A percentile compares a stretch with the other conserved stretches of the same genome.
phyloP scores from a whole-genome alignment of 2,797 vertebrate species.

The Coregonus suidteri region DNA sequence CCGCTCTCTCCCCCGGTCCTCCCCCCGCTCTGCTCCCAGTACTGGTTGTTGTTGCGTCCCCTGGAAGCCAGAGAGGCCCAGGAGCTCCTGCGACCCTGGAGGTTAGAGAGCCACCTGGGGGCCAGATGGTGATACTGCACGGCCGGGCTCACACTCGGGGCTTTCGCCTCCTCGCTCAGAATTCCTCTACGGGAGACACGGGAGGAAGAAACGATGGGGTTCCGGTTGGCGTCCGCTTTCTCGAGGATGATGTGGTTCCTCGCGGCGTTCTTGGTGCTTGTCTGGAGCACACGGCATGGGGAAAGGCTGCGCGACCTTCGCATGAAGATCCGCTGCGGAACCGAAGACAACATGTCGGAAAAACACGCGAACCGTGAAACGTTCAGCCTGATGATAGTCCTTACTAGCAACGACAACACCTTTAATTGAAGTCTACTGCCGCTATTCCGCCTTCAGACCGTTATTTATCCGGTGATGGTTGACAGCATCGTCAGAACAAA shows the following conservation, averaged over 20 bases:
- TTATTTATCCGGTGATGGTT: background rate
- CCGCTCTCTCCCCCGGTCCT: constrained; percentile 40
- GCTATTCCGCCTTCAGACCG: background rate
- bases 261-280: constrained; percentile 42
- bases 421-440: background rate
- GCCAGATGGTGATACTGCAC: constrained; percentile 75
- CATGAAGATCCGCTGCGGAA: constrained; percentile 72
- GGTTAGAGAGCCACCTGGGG: constrained; percentile 74
- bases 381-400: background rate
- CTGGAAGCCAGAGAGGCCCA: constrained; percentile 15
- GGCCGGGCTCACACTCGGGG: constrained; percentile 36
- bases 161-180: constrained; percentile 55
- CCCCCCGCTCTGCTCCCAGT: constrained; percentile 10
- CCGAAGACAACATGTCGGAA: constrained; percentile 71
- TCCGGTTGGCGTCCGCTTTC: constrained; percentile 56
- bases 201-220: constrained; percentile 64
- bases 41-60: constrained; percentile 10
- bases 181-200: constrained; percentile 64
- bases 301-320: constrained; percentile 80
- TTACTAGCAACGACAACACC: background rate
- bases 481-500: constrained; percentile 35
- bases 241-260: constrained; percentile 52
- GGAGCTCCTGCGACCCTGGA: constrained; percentile 58
- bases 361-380: constrained; percentile 4
- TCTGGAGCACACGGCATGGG: constrained; percentile 74